Evolutionary conservation across 2,888 invertebrate species (phyloP), one percentile per base, ranked within the genome.

Genomic region (Philereme transversata): DNA sequence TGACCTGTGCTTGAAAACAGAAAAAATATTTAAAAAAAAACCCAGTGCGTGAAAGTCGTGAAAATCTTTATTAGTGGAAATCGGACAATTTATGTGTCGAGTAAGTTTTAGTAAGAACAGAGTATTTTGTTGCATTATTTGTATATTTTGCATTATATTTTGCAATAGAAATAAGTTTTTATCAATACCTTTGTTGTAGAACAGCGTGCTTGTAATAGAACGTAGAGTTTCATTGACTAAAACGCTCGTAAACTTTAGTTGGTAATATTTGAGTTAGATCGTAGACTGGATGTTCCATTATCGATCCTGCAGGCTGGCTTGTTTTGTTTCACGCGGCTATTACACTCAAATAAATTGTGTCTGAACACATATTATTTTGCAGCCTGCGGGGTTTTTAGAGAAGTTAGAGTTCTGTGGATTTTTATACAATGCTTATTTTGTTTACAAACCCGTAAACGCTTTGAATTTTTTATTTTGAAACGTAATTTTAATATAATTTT

Each of bases 291-390:
- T 61, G 64, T 59, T 65, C 51, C 48, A 40, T 8, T 69, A 69
- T 69, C 65, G 69, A 69, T 69, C 64, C 57, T 41, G 41, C 51
- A 64, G 57, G 46, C 58, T 57, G 60, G 53, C 64, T 67, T 64
- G 64, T 64, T 67, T 64, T 69, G 67, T 64, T 65, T 67, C 60
- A 59, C 55, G 57, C 60, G 41, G 64, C 53, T 64, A 41, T 36
- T 57, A 44, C 53, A 62, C 62, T 61, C 36, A 57, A 51, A 61
- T 48, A 62, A 58, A 56, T 41, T 45, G 40, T 50, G 57, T 46
- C 46, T 50, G 50, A n/a, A 46, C 46, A 51, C 8, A 52, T 46
- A 34, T 41, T 46, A 40, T 36, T 44, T 4, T 22, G 22, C 22
- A 22, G 41, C n/a, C 9, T 34, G n/a, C 35, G 34, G n/a, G 5